Conservation (phyloP, 2,797 vertebrate genomes). For the Sebastes jordani region DNA sequence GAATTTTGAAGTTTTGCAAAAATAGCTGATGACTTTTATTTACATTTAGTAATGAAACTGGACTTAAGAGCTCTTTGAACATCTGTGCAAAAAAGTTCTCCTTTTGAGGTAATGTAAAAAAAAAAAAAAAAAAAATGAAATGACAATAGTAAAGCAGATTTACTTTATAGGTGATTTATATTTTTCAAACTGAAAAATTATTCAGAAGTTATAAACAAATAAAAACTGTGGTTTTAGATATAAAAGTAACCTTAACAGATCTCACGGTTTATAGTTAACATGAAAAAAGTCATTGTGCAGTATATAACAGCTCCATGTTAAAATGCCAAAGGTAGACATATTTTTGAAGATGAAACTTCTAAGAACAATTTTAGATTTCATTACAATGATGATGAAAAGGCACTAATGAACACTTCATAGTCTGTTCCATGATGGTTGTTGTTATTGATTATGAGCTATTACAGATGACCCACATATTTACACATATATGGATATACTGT, state of each 20-base stretch:
- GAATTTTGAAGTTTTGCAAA: constrained; percentile 62
- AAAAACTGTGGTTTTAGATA: not conserved
- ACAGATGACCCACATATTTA: not conserved
- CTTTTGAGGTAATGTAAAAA: constrained; percentile 40
- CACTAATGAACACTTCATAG: not conserved
- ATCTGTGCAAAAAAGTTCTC: constrained; percentile 47
- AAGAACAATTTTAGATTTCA: not conserved
- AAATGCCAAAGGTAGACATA: not conserved
- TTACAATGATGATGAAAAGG: not conserved
- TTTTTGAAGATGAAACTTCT: not conserved
- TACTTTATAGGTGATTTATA: not conserved
- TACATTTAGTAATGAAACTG: constrained; percentile 50
- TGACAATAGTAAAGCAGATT: not conserved
- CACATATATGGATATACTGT: not conserved
- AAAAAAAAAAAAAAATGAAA: not conserved
- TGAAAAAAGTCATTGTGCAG: not conserved
- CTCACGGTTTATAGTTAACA: not conserved
- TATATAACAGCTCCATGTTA: not conserved
- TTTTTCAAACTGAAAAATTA: not conserved
- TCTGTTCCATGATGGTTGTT: not conserved
- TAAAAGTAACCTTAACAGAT: not conserved
- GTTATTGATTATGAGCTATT: not conserved
- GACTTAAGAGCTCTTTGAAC: constrained; percentile 38
- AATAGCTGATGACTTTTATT: constrained; percentile 68
- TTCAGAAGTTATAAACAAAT: not conserved